Conservation (phyloP, 2,888 invertebrate species). For the Apodemia zela region DNA sequence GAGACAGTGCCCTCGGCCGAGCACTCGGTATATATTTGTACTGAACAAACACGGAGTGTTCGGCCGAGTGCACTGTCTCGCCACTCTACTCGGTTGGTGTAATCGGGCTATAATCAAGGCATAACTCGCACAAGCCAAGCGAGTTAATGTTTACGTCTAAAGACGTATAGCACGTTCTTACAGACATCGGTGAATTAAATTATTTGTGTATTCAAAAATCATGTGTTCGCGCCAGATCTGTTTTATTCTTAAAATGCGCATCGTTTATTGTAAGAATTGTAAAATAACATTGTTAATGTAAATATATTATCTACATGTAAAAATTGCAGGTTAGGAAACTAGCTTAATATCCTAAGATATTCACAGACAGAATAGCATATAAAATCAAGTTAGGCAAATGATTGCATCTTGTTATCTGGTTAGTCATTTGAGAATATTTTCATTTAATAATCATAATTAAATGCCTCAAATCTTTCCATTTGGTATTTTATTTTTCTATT, state of each 20-base stretch:
- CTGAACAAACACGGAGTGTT: too few species aligned
- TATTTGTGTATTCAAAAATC: not conserved
- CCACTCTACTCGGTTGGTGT: too few species aligned
- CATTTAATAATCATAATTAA: constrained; percentile 60
- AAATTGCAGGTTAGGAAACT: constrained; percentile 36
- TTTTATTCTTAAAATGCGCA: constrained; percentile 27
- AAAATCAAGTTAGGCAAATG: constrained; percentile 40
- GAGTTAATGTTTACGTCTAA: not conserved
- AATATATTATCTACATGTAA: constrained; percentile 25
- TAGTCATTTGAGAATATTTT: constrained; percentile 51
- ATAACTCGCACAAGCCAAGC: not conserved
- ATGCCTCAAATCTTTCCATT: constrained; percentile 51
- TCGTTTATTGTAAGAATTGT: constrained; percentile 25
- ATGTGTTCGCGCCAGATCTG: constrained; percentile 10
- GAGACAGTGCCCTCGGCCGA: too few species aligned
- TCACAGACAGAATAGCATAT: constrained; percentile 42
- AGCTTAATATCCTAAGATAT: constrained; percentile 48
- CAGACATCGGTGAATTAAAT: not conserved
- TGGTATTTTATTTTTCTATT: constrained; percentile 40
- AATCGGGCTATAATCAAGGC: too few species aligned
- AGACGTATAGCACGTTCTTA: not conserved
- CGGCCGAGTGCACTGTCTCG: too few species aligned
- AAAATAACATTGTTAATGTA: constrained; percentile 30
- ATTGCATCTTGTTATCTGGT: constrained; percentile 53
- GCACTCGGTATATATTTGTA: too few species aligned